Conservation (phyloP, 2,888 invertebrate genomes). For the Neoitamus cyanurus region DNA sequence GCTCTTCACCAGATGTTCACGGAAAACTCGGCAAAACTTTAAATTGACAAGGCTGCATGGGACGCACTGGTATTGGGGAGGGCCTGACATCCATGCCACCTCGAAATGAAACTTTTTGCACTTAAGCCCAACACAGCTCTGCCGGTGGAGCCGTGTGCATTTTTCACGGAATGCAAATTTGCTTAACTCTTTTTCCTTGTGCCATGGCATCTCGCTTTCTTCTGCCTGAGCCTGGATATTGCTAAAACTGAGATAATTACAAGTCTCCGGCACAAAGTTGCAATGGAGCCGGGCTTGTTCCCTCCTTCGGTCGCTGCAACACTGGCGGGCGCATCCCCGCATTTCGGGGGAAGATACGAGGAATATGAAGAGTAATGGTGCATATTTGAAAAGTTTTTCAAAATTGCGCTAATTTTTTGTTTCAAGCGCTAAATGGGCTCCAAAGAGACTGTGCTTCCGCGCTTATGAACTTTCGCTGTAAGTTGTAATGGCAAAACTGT, state of each 20-base stretch:
- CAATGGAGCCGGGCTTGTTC: background rate
- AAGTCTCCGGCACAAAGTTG: background rate
- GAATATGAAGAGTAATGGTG: background rate
- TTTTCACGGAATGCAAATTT: background rate
- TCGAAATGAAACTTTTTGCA: background rate
- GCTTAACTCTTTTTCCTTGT: background rate
- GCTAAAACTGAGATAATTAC: background rate
- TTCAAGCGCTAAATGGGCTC: background rate
- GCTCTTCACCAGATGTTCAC: constrained; percentile 1
- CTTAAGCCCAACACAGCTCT: background rate
- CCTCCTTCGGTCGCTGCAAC: background rate
- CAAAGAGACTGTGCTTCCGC: background rate
- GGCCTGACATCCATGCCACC: background rate
- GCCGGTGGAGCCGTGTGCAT: background rate
- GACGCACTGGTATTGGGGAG: background rate
- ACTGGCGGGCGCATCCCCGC: background rate
- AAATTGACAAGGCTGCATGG: background rate
- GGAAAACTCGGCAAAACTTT: constrained; percentile 1
- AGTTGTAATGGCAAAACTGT: background rate
- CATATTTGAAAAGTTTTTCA: constrained; percentile 5
- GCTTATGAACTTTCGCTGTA: background rate
- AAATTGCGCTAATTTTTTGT: background rate
- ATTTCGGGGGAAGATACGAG: background rate
- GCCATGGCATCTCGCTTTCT: background rate
- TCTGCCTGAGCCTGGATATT: background rate